Evolutionary conservation across 1,140 invertebrate genomes (phyloP), one percentile per base, ranked within the genome.

Genomic region (Littorina saxatilis): DNA sequence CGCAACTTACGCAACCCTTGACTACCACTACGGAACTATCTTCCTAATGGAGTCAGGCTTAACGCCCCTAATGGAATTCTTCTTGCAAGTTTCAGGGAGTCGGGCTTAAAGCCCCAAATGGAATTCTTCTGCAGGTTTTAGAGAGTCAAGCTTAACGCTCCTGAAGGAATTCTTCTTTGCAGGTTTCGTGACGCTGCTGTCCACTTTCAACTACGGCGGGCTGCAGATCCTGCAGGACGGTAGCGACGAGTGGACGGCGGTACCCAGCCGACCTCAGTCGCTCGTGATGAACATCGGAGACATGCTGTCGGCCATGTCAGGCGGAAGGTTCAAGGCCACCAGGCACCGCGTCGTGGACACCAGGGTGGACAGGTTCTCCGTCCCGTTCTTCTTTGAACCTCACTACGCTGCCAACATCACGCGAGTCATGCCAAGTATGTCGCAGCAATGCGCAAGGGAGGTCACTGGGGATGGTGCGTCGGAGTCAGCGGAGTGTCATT

Each of bases 271-370:
- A 20, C 88, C 88, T 4, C 82, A 82, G 72, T 87, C 85, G 72
- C 85, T 89, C 17, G 84, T 89, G 52, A 87, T 89, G 87, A 89
- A 89, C 68, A 88, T 89, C 29, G 88, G 88, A 0, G 88, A 86
- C 61, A 86, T 86, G 35, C 85, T 89, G 63, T 83, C 87, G 2
- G 79, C 83, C 13, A 88, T 88, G 83, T 86, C 86, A 17, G 82
- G 83, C 11, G 87, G 86, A 1, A 77, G 81, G 27, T 84, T 88
- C 37, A 88, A 87, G 73, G 88, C 88, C 11, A 89, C 88, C 0
- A 35, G 79, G 32, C 88, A 89, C 74, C 79, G 88, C 15, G 88
- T 89, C 13, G 70, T 89, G 35, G 87, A 89, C 77, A 84, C 85
- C 17, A 83, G 85, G 0, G 70, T 84, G 2, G 86, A 88, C n/a